Base-by-base conservation (phyloP, 2,113 vertebrate species). In the Miniopterus natalensis region DNA sequence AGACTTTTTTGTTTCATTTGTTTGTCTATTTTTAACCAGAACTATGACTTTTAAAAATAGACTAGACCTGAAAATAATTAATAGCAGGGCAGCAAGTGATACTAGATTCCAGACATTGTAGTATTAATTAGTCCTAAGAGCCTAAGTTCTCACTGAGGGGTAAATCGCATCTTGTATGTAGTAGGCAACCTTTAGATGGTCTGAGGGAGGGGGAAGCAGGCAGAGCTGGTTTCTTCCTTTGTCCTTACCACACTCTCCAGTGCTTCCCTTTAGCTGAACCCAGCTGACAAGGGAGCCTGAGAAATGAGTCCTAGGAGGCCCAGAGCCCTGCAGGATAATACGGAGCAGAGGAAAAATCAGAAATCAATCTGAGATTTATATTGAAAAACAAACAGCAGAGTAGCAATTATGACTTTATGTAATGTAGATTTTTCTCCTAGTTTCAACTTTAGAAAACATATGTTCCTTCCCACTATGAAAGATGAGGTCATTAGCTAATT, bases 91-190 rank as follows among this genome's bases (percentile, higher is more conserved):
- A 73, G 25, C 47, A 57, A 36, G 49, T 29, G 23, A 61, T 59
- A 42, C 42, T 40, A n/a, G 73, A 40, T 73, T 5, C n/a, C 3
- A 53, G 53, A 40, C 11, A 55, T 10, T 11, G 20, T 6, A 63
- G 8, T 49, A 12, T 57, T 53, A 21, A 47, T 71, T 21, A 29
- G 10, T 36, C 8, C 40, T 53, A 31, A 42, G 45, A 84, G 12
- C 13, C 27, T 36, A 5, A 1, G 18, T 36, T 70, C 29, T 9
- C n/a, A 8, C 3, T 49, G 45, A 70, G 8, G 15, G 17, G 2
- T 23, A 42, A n/a, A 21, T 10, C 71, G 1, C 13, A 6, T 45
- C 20, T 57, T 29, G 12, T 0, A n/a, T 36, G 5, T 0, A 23
- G 27, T 10, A 70, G 15, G 8, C 11, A 63, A 53, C 3, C 3